Conservation (phyloP, 1,140 invertebrate species). For the Philotrypesis tridentata region DNA sequence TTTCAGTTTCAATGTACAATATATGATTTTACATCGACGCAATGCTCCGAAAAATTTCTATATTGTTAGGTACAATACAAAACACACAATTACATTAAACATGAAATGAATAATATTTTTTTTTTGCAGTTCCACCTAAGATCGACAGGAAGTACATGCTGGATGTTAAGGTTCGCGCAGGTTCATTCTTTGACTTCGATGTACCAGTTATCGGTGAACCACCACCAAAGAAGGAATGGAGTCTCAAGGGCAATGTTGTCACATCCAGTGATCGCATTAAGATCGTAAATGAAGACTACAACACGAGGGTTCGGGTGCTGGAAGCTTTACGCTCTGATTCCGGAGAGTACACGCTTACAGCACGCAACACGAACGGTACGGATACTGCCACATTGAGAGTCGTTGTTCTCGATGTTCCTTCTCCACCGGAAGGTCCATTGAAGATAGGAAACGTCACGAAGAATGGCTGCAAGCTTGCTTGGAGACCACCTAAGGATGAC, state of each 20-base stretch:
- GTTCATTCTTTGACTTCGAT: constrained; percentile 94
- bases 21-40: background rate
- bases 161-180: constrained; percentile 93
- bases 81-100: background rate
- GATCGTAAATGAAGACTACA: constrained; percentile 88
- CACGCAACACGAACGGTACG: constrained; percentile 93
- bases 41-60: constrained; percentile 42
- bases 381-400: constrained; percentile 92
- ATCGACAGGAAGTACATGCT: constrained; percentile 95
- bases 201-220: constrained; percentile 96
- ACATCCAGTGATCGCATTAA: constrained; percentile 88
- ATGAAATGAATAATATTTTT: constrained; percentile 7
- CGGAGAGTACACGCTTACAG: constrained; percentile 91
- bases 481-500: constrained; percentile 94
- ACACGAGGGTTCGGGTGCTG: constrained; percentile 89
- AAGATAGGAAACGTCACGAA: constrained; percentile 88
- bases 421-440: constrained; percentile 91
- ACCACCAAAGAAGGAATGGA: constrained; percentile 94
- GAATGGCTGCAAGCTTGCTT: constrained; percentile 85
- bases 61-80: constrained; percentile 34
- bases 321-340: constrained; percentile 93
- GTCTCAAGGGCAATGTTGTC: constrained; percentile 85
- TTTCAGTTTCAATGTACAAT: background rate
- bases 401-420: constrained; percentile 90
- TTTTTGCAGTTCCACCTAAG: constrained; percentile 84